A percentile compares a stretch with the other conserved stretches of the same genome.
Evolutionary conservation across 2,888 invertebrate species (phyloP).

Genomic region (Lasioglossum morio): DNA sequence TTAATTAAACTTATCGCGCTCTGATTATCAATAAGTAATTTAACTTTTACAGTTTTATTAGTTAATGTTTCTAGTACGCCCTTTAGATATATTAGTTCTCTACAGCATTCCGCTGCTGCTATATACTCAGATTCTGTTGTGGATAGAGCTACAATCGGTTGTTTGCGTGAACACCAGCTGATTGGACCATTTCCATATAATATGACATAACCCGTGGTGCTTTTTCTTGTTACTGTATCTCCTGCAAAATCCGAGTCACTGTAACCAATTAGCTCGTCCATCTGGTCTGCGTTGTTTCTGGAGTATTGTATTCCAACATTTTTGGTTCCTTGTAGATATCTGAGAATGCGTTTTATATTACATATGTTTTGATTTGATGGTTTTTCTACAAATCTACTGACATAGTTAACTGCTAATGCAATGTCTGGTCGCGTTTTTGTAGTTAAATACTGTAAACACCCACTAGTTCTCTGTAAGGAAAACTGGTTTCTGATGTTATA

Average conservation of each 20-base stretch:
- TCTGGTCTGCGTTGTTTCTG: neutral
- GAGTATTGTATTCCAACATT: neutral
- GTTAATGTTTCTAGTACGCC: conserved; percentile 22
- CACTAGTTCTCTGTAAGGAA: neutral
- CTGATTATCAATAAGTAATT: conserved; percentile 30
- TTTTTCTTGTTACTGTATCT: conserved; percentile 28
- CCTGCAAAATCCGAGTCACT: conserved; percentile 22
- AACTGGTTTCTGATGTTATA: neutral
- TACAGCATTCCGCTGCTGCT: conserved; percentile 23
- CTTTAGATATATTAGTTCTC: conserved; percentile 15
- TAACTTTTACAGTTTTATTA: conserved; percentile 25
- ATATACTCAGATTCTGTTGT: conserved; percentile 12
- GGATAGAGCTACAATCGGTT: conserved; percentile 13
- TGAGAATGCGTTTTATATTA: neutral
- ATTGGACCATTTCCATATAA: conserved; percentile 4
- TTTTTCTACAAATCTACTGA: neutral
- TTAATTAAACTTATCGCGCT: conserved; percentile 24
- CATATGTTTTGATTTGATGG: neutral
- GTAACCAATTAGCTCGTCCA: conserved; percentile 15
- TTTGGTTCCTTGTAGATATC: conserved; percentile 5
- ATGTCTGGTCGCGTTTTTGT: neutral
- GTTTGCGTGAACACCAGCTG: conserved; percentile 20
- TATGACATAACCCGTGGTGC: conserved; percentile 15
- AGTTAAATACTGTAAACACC: neutral
- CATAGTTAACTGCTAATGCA: neutral